These are phyloP conservation scores for Sthenelais limicola DNA, from an alignment of 2,888 invertebrate species.

Conservation along the genomic window DNA sequence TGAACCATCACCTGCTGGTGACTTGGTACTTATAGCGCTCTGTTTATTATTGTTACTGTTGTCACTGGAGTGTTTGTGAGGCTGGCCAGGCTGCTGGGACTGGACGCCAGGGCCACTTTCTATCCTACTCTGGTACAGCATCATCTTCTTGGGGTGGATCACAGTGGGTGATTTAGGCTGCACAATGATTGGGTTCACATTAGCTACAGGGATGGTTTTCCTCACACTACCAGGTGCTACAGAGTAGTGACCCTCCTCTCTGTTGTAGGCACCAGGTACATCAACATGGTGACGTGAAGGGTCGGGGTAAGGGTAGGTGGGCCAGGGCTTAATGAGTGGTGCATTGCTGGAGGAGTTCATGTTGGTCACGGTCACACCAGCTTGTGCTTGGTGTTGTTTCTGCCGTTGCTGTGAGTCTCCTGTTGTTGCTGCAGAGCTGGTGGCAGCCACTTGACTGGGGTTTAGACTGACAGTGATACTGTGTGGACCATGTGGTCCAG, in stretches of 20 bases:
- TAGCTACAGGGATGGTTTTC: conserved; percentile 30
- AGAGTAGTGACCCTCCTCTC: neutral
- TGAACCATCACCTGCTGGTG: no score
- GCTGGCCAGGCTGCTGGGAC: neutral
- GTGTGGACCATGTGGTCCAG: no score
- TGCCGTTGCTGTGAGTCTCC: no score
- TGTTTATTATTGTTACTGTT: no score
- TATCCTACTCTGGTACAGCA: conserved; percentile 37
- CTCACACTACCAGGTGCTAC: neutral
- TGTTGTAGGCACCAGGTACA: neutral
- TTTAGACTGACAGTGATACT: no score
- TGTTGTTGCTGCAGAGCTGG: no score
- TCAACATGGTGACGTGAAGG: no score
- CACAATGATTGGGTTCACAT: conserved; percentile 36
- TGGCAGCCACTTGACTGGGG: no score
- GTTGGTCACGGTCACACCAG: no score
- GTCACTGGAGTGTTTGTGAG: neutral
- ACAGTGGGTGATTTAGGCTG: neutral
- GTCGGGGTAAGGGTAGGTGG: neutral
- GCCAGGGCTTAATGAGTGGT: neutral
- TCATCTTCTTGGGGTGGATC: conserved; percentile 39
- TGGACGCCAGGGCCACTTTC: neutral
- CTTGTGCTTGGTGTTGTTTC: no score
- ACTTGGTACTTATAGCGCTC: no score
- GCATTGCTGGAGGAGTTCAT: no score